A percentile compares a stretch with the other conserved stretches of the same genome.
Conservation (phyloP, 2,113 vertebrate species). For the Corydoras sp. region DNA sequence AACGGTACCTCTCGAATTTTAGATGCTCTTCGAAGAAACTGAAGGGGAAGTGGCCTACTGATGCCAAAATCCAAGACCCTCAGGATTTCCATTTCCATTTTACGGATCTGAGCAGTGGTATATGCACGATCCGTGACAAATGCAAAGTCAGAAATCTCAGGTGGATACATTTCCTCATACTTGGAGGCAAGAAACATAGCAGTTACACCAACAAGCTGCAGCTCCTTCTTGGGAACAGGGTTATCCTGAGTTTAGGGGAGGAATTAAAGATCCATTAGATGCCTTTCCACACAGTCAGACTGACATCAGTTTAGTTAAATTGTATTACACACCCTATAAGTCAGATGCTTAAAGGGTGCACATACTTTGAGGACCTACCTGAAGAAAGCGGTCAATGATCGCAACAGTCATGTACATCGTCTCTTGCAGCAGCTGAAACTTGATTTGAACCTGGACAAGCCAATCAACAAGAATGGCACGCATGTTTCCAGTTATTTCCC, state of each 20-base stretch:
- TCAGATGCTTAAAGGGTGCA: neutral
- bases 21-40: slow-evolving; percentile 75
- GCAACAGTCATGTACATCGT: slow-evolving; percentile 82
- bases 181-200: slow-evolving; percentile 85
- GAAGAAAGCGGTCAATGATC: slow-evolving; percentile 79
- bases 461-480: slow-evolving; percentile 79
- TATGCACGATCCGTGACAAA: slow-evolving; percentile 70
- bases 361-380: slow-evolving; percentile 59
- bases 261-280: too few species aligned
- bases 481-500: slow-evolving; percentile 76
- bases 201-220: slow-evolving; percentile 79
- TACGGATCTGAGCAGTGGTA: slow-evolving; percentile 67
- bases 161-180: slow-evolving; percentile 77
- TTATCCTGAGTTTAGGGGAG: slow-evolving; percentile 57
- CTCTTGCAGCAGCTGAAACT: slow-evolving; percentile 76
- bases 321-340: neutral
- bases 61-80: slow-evolving; percentile 70
- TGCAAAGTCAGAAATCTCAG: slow-evolving; percentile 68
- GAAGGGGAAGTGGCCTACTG: slow-evolving; percentile 67
- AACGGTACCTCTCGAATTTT: slow-evolving; percentile 70
- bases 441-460: slow-evolving; percentile 78
- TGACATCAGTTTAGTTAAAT: neutral
- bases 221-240: slow-evolving; percentile 67
- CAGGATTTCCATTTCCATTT: slow-evolving; percentile 79
- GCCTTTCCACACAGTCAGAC: too few species aligned